Evolutionary conservation across 2,888 invertebrate genomes (phyloP).

Genomic region (Cactoblastis cactorum): DNA sequence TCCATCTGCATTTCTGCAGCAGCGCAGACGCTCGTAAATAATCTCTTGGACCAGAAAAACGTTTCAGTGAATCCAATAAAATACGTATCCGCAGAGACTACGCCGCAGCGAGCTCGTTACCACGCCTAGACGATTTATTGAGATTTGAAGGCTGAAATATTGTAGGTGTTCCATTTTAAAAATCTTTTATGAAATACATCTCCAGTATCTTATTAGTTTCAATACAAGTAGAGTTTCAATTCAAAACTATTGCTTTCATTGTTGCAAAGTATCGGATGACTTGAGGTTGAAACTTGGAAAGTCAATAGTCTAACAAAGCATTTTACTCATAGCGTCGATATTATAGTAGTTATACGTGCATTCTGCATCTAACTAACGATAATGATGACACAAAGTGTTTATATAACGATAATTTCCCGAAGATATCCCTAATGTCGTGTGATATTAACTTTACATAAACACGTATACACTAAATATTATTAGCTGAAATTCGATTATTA

Average conservation of each 20-base stretch:
- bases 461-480: neutral
- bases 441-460: neutral
- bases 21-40: slow-evolving; percentile 75
- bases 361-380: neutral
- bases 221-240: slow-evolving; percentile 22
- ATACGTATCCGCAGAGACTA: slow-evolving; percentile 78
- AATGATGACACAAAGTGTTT: neutral
- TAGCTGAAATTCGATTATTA: neutral
- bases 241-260: slow-evolving; percentile 18
- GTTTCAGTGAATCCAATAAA: slow-evolving; percentile 79
- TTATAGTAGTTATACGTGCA: neutral
- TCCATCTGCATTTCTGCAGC: slow-evolving; percentile 76
- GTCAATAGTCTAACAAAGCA: slow-evolving; percentile 7
- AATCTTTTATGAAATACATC: slow-evolving; percentile 66
- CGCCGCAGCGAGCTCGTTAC: slow-evolving; percentile 78
- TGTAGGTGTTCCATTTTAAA: slow-evolving; percentile 74
- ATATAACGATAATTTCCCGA: neutral
- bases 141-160: slow-evolving; percentile 78
- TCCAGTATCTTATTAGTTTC: slow-evolving; percentile 19
- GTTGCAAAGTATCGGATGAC: slow-evolving; percentile 1
- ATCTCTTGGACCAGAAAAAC: slow-evolving; percentile 78
- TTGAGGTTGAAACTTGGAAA: slow-evolving; percentile 6
- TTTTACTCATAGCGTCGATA: slow-evolving; percentile 6
- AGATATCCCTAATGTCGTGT: neutral
- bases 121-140: slow-evolving; percentile 78